phyloP scores from a whole-genome alignment of 2,113 vertebrate species.

The Felis chaus region DNA sequence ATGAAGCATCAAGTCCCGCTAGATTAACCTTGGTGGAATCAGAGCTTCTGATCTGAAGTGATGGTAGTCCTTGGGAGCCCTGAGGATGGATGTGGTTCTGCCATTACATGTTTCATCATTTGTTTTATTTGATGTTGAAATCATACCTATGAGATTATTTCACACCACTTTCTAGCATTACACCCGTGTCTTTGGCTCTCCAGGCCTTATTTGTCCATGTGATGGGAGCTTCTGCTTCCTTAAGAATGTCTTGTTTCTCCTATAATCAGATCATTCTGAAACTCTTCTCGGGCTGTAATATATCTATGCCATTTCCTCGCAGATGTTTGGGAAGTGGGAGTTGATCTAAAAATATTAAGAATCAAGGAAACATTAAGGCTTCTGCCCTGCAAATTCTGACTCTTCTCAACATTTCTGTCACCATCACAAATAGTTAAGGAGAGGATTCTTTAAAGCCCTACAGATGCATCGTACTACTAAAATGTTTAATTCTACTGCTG shows the following conservation, averaged over 20 bases:
- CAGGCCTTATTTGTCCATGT: not conserved
- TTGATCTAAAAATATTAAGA: constrained; percentile 48
- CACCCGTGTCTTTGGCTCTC: constrained; percentile 3
- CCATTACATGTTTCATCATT: not conserved
- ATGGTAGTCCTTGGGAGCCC: not conserved
- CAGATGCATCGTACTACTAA: not conserved
- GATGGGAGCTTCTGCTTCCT: constrained; percentile 8
- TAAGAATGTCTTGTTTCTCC: constrained; percentile 7
- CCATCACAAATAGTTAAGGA: not conserved
- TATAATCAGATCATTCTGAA: constrained; percentile 18
- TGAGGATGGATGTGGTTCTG: not conserved
- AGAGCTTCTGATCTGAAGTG: not conserved
- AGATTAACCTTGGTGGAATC: not conserved
- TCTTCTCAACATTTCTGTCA: not conserved
- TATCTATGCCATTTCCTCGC: not conserved
- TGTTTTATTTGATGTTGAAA: constrained; percentile 35
- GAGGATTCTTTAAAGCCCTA: not conserved
- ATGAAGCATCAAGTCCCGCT: not conserved
- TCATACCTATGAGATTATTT: not conserved
- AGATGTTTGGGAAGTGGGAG: constrained; percentile 21
- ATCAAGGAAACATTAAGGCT: not conserved
- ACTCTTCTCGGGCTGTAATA: not conserved
- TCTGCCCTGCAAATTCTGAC: constrained; percentile 16
- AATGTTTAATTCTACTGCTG: not conserved
- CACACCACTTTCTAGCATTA: not conserved